Evolutionary conservation across 1,140 invertebrate species (phyloP).

Genomic region (Euura lappo): DNA sequence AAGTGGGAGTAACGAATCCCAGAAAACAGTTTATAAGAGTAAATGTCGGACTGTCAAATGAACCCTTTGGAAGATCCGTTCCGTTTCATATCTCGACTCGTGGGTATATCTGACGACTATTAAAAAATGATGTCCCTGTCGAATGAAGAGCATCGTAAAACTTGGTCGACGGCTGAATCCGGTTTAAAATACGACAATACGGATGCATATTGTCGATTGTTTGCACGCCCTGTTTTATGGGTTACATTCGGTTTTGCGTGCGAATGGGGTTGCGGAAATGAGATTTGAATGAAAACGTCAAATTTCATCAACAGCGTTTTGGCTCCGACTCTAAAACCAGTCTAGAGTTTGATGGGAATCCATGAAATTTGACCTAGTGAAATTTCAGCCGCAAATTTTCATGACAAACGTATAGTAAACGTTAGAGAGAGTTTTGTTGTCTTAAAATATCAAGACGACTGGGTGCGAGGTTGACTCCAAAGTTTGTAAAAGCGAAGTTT

Average conservation of each 20-base stretch:
- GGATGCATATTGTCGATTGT: slow-evolving; percentile 14
- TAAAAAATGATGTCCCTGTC: slow-evolving; percentile 12
- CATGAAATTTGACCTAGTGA: too few species aligned
- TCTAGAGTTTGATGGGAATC: too few species aligned
- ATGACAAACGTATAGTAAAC: too few species aligned
- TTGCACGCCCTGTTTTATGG: background rate
- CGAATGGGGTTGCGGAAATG: too few species aligned
- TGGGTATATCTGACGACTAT: slow-evolving; percentile 13
- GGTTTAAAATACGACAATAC: background rate
- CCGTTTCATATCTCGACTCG: background rate
- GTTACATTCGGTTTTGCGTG: too few species aligned
- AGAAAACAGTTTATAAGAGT: background rate
- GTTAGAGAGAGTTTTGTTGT: background rate
- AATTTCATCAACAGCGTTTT: too few species aligned
- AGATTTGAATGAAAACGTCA: too few species aligned
- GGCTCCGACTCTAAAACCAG: too few species aligned
- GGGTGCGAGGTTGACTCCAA: background rate
- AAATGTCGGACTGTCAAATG: background rate
- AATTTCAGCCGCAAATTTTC: too few species aligned
- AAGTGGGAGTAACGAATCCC: background rate
- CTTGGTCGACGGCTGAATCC: slow-evolving; percentile 8
- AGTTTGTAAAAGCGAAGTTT: background rate
- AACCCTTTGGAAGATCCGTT: background rate
- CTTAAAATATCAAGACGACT: background rate
- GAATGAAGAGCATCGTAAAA: slow-evolving; percentile 15